Conservation (phyloP, 2,797 vertebrate species). For the Neostethus bicornis region DNA sequence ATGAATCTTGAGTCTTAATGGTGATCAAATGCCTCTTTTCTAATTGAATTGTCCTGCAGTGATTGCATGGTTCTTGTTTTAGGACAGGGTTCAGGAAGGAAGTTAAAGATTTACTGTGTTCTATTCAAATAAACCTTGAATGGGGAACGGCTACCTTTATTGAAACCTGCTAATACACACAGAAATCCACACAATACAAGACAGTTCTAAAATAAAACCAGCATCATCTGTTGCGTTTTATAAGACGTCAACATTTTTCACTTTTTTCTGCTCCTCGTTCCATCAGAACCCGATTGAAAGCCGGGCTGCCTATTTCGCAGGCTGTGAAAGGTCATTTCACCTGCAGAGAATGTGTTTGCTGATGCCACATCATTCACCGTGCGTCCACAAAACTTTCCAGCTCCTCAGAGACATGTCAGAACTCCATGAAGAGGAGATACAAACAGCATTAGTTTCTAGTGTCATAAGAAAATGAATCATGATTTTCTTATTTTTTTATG, state of each 20-base stretch:
- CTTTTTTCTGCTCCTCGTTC: slow-evolving; percentile 50
- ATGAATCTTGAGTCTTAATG: slow-evolving; percentile 59
- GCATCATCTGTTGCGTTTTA: slow-evolving; percentile 53
- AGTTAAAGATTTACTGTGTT: slow-evolving; percentile 37
- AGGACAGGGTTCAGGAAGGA: slow-evolving; percentile 43
- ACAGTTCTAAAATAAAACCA: slow-evolving; percentile 45
- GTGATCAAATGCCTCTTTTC: slow-evolving; percentile 72
- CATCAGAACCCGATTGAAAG: slow-evolving; percentile 34
- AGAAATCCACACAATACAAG: slow-evolving; percentile 61
- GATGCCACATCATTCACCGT: slow-evolving; percentile 59
- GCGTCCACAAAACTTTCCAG: slow-evolving; percentile 71
- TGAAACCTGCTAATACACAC: slow-evolving; percentile 57
- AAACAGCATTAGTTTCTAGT: slow-evolving; percentile 18
- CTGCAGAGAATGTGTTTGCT: slow-evolving; percentile 56
- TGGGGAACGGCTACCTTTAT: slow-evolving; percentile 75
- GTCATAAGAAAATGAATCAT: slow-evolving; percentile 22
- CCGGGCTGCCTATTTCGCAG: slow-evolving; percentile 31
- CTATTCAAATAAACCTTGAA: slow-evolving; percentile 57
- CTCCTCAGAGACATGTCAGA: slow-evolving; percentile 71
- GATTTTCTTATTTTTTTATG: slow-evolving; percentile 11
- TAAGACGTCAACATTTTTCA: slow-evolving; percentile 54
- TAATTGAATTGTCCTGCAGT: slow-evolving; percentile 79
- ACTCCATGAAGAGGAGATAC: slow-evolving; percentile 60
- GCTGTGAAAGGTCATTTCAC: slow-evolving; percentile 76
- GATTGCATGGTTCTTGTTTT: slow-evolving; percentile 56